These are phyloP conservation scores for Falco novaeseelandiae DNA, from an alignment of 2,797 vertebrate species.

Conservation along the genomic window DNA sequence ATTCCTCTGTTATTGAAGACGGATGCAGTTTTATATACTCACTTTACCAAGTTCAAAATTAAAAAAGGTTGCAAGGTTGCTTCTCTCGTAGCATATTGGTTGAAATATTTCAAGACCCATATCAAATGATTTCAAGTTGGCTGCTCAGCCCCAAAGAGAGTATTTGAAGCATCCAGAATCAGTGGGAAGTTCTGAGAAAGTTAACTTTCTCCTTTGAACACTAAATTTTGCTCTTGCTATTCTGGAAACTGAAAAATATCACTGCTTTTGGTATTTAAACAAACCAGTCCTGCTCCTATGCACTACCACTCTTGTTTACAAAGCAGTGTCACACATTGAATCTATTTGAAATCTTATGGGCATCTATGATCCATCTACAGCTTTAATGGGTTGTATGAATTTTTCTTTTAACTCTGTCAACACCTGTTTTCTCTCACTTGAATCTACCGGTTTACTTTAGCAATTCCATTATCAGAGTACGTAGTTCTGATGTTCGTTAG, in stretches of 20 bases:
- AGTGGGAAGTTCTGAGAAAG: neutral
- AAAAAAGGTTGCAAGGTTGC: neutral
- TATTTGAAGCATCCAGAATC: neutral
- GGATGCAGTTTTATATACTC: neutral
- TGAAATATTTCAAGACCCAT: neutral
- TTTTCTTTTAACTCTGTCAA: neutral
- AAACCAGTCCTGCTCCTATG: neutral
- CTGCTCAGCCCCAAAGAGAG: neutral
- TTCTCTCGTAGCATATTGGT: neutral
- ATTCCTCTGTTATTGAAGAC: neutral
- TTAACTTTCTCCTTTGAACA: neutral
- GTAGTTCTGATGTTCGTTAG: neutral
- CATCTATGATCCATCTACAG: neutral
- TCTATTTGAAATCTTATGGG: neutral
- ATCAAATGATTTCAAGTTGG: neutral
- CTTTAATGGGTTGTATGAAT: neutral
- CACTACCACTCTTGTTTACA: neutral
- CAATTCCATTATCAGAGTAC: neutral
- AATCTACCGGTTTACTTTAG: neutral
- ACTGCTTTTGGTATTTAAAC: neutral
- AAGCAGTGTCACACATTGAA: neutral
- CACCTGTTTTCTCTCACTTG: neutral
- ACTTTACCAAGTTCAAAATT: neutral
- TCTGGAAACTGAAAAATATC: neutral
- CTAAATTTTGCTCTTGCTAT: neutral